Evolutionary conservation across 2,888 invertebrate species (phyloP).

Genomic region (Achlya flavicornis): DNA sequence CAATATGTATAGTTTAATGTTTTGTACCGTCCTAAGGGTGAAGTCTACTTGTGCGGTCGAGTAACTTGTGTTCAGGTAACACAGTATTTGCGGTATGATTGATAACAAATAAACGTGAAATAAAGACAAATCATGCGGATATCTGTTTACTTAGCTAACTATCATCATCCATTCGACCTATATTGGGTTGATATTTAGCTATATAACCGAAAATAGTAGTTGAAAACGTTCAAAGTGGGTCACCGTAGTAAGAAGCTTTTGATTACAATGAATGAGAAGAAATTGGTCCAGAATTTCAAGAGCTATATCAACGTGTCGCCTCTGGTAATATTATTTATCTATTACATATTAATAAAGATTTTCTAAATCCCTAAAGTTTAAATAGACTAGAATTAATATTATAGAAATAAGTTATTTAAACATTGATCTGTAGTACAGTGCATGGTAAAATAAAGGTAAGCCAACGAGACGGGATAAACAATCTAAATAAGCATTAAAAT

Average conservation of each 20-base stretch:
- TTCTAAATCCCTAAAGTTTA: too few relatives aligned
- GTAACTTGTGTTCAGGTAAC: constrained; percentile 43
- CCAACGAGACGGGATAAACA: too few relatives aligned
- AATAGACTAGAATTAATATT: too few relatives aligned
- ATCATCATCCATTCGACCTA: constrained; percentile 41
- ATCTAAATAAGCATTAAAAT: too few relatives aligned
- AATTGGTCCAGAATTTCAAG: constrained; percentile 81
- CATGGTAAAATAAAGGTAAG: too few relatives aligned
- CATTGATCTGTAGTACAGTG: too few relatives aligned
- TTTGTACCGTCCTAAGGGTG: constrained; percentile 17
- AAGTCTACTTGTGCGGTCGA: constrained; percentile 23
- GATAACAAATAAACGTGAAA: constrained; percentile 68
- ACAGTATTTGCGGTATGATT: constrained; percentile 63
- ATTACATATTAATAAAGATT: constrained; percentile 6
- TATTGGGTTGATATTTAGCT: constrained; percentile 36
- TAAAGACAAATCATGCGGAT: constrained; percentile 67
- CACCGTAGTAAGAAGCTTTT: constrained; percentile 55
- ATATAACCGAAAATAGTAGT: constrained; percentile 33
- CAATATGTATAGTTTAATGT: constrained; percentile 29
- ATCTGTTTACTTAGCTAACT: constrained; percentile 51
- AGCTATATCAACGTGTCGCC: constrained; percentile 81
- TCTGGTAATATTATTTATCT: constrained; percentile 51
- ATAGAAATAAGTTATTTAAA: too few relatives aligned
- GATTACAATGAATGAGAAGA: constrained; percentile 82
- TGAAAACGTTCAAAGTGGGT: constrained; percentile 61